A percentile compares a stretch with the other conserved stretches of the same genome.
These are phyloP conservation scores for Branchinecta lynchi DNA, from an alignment of 1,140 invertebrate genomes.

Conservation along the genomic window DNA sequence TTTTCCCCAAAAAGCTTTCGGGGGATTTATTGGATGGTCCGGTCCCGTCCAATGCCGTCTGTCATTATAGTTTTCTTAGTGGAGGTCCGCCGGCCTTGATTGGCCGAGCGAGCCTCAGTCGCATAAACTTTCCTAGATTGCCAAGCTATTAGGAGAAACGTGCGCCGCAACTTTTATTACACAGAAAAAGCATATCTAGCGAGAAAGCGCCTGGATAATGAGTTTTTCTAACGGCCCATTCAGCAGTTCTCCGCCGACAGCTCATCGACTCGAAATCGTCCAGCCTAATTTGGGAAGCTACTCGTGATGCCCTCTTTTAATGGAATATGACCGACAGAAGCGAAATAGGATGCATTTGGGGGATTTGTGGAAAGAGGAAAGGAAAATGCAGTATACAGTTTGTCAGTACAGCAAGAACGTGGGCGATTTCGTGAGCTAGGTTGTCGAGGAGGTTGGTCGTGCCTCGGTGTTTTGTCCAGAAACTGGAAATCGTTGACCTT, in stretches of 20 bases:
- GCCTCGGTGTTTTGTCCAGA: too few species aligned
- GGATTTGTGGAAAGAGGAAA: too few species aligned
- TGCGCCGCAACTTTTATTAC: constrained; percentile 6
- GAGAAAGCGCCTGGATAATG: neutral
- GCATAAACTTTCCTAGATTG: constrained; percentile 9
- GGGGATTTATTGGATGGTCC: neutral
- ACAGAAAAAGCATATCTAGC: constrained; percentile 11
- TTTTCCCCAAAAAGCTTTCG: neutral
- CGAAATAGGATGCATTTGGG: too few species aligned
- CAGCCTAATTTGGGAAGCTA: neutral
- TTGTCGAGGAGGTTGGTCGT: too few species aligned
- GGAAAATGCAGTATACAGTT: too few species aligned
- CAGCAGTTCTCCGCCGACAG: neutral
- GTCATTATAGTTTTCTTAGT: neutral
- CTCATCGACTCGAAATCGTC: neutral
- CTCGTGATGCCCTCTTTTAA: constrained; percentile 3
- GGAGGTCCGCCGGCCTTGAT: neutral
- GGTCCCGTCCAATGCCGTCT: neutral
- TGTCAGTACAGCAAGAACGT: too few species aligned
- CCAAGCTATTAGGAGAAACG: constrained; percentile 11
- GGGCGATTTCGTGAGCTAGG: too few species aligned
- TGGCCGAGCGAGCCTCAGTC: neutral
- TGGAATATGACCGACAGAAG: neutral
- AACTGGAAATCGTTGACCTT: too few species aligned
- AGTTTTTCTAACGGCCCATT: constrained; percentile 11